These are phyloP conservation scores for Helicoverpa zea DNA, from an alignment of 1,140 invertebrate genomes.

Conservation along the genomic window DNA sequence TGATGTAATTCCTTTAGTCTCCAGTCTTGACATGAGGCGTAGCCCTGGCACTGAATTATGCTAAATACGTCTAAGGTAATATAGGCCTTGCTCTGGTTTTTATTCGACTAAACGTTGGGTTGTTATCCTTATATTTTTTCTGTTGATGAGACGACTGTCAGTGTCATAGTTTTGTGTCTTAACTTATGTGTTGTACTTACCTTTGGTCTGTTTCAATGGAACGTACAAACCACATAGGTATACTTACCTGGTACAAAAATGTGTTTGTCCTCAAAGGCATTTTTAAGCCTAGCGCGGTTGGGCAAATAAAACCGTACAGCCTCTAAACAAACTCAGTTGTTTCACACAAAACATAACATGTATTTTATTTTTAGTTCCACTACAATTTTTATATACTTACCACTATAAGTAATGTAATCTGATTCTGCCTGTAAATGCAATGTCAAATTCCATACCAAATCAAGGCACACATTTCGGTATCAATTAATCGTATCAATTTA, in stretches of 20 bases:
- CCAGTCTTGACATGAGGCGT: slow-evolving; percentile 10
- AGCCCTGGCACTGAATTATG: slow-evolving; percentile 11
- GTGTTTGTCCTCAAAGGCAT: too few species aligned
- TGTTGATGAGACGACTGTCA: neutral
- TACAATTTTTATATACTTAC: too few species aligned
- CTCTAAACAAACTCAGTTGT: too few species aligned
- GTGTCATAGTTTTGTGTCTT: neutral
- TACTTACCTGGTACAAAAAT: too few species aligned
- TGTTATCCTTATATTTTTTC: slow-evolving; percentile 1
- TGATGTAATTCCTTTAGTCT: slow-evolving; percentile 28
- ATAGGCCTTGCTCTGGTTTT: slow-evolving; percentile 12
- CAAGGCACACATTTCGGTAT: neutral
- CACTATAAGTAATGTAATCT: too few species aligned
- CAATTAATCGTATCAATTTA: slow-evolving; percentile 2
- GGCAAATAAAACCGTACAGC: too few species aligned
- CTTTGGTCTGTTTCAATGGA: too few species aligned
- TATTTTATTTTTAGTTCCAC: too few species aligned
- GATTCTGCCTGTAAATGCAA: neutral
- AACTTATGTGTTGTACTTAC: too few species aligned
- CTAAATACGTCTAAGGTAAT: slow-evolving; percentile 17
- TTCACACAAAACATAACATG: too few species aligned
- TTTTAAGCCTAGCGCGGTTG: too few species aligned
- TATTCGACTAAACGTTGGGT: neutral
- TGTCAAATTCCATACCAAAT: neutral
- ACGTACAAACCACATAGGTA: too few species aligned